Percentiles rank a stretch among this genome's conserved stretches.
These are phyloP conservation scores for Nowickia ferox DNA, from an alignment of 2,888 invertebrate genomes.

Conservation along the genomic window DNA sequence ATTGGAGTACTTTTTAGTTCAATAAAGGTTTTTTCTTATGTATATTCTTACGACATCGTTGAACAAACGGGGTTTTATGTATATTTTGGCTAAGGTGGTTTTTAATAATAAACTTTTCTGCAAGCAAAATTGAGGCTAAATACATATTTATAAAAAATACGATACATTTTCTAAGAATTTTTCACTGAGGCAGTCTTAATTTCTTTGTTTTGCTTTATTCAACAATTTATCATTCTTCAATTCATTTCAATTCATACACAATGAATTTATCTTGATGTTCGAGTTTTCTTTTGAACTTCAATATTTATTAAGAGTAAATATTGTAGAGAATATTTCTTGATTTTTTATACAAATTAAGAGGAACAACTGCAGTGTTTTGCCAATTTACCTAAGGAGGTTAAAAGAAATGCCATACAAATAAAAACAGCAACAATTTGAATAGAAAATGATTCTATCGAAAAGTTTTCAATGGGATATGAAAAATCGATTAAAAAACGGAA, in stretches of 20 bases:
- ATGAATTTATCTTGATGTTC: conserved; percentile 20
- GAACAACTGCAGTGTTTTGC: conserved; percentile 45
- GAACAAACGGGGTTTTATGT: too few relatives aligned
- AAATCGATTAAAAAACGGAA: conserved; percentile 50
- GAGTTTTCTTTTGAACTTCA: conserved; percentile 22
- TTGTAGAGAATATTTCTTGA: conserved; percentile 15
- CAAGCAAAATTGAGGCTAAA: not conserved
- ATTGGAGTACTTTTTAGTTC: too few relatives aligned
- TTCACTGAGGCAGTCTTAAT: not conserved
- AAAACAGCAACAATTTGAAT: conserved; percentile 36
- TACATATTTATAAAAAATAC: not conserved
- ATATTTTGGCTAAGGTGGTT: too few relatives aligned
- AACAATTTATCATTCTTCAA: not conserved
- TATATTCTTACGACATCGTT: too few relatives aligned
- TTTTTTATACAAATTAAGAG: conserved; percentile 38
- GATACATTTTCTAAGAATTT: not conserved
- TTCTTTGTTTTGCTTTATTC: not conserved
- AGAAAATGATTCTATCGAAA: conserved; percentile 15
- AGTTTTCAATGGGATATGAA: conserved; percentile 48
- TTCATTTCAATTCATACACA: not conserved
- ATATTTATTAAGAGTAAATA: conserved; percentile 25
- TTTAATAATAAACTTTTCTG: too few relatives aligned
- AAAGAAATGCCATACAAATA: not conserved
- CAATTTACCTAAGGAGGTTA: conserved; percentile 34
- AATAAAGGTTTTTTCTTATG: too few relatives aligned